Evolutionary conservation across 2,888 invertebrate genomes (phyloP).

Genomic region (Quadriops clusia): DNA sequence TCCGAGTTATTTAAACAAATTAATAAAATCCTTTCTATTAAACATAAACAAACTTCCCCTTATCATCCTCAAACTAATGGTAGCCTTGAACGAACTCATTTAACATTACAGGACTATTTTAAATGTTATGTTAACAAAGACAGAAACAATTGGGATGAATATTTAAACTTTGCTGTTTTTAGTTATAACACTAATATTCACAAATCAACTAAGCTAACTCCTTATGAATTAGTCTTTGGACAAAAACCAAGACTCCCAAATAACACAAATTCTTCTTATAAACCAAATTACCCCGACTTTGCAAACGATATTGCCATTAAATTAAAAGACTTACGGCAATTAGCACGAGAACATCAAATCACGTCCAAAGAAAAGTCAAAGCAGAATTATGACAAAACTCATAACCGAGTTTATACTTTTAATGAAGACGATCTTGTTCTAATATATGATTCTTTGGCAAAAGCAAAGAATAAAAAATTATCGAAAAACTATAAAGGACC

Average conservation of each 20-base stretch:
- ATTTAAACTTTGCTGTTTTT: conserved; percentile 12
- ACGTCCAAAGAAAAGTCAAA: conserved; percentile 10
- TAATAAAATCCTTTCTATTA: conserved; percentile 10
- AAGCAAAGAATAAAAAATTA: conserved; percentile 10
- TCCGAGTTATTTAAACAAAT: conserved; percentile 11
- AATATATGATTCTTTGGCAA: conserved; percentile 7
- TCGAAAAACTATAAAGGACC: conserved; percentile 10
- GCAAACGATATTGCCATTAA: conserved; percentile 8
- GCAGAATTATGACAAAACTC: conserved; percentile 13
- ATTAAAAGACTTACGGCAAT: conserved; percentile 10
- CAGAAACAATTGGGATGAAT: conserved; percentile 11
- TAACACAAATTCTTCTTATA: conserved; percentile 8
- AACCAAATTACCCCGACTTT: conserved; percentile 8
- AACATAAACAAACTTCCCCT: conserved; percentile 5
- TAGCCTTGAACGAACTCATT: conserved; percentile 22
- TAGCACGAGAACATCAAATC: conserved; percentile 11
- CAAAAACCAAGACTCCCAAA: conserved; percentile 12
- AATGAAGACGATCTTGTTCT: conserved; percentile 9
- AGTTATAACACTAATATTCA: conserved; percentile 13
- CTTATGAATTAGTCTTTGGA: conserved; percentile 13
- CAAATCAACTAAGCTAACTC: conserved; percentile 11
- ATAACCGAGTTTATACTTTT: conserved; percentile 8
- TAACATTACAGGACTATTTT: conserved; percentile 19
- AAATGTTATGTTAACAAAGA: conserved; percentile 12
- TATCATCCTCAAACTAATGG: conserved; percentile 19